Conservation (phyloP, 2,113 vertebrate genomes). For the Ophiodon elongatus region DNA sequence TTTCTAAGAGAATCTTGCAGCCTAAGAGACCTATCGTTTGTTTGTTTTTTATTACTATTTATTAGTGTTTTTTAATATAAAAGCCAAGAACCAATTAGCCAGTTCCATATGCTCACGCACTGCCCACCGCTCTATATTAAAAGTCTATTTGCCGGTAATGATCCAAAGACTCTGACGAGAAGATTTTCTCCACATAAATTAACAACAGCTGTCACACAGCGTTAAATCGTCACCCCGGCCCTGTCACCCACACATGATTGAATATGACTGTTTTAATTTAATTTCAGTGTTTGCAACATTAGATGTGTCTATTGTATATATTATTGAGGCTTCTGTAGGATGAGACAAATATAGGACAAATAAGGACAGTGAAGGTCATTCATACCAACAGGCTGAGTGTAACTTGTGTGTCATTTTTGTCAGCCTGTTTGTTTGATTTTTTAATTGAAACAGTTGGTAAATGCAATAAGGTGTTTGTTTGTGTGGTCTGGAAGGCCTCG, state of each 20-base stretch:
- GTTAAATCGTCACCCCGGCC: neutral
- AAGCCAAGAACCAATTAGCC: neutral
- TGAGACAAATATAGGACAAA: neutral
- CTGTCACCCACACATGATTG: slow-evolving; percentile 7
- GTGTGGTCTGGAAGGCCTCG: slow-evolving; percentile 2
- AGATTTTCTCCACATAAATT: neutral
- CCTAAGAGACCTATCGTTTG: neutral
- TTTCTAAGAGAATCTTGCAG: neutral
- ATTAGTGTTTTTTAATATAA: neutral
- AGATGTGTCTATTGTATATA: neutral
- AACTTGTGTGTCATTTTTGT: neutral
- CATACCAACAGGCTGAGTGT: neutral
- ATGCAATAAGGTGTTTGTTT: neutral
- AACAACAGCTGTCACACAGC: slow-evolving; percentile 5
- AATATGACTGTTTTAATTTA: neutral
- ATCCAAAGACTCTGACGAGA: neutral
- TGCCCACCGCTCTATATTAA: slow-evolving; percentile 7
- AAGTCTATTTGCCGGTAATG: neutral
- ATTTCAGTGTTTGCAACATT: neutral
- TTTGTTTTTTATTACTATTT: neutral
- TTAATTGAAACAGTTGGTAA: neutral
- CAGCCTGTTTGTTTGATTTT: neutral
- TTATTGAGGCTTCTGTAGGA: neutral
- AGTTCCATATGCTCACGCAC: neutral
- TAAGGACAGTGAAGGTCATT: neutral